Evolutionary conservation across 2,797 vertebrate genomes (phyloP), one percentile per base, ranked within the genome.

Genomic region (Centropyge bicolor): DNA sequence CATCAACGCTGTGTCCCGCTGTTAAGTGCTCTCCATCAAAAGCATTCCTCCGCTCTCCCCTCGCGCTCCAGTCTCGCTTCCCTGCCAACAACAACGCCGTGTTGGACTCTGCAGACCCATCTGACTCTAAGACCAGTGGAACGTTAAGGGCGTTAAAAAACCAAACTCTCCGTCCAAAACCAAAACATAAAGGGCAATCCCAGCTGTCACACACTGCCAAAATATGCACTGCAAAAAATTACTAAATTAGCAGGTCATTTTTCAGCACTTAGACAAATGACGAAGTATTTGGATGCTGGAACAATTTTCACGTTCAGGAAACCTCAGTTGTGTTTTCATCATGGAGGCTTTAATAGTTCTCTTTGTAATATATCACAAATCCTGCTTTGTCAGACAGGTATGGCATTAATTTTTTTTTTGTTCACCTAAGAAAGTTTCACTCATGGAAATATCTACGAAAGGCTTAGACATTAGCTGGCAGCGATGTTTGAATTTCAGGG

Each of bases 71-170:
- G 85, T 86, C 91, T 90, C 75, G 62, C 80, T 83, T 77, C 62
- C 59, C 75, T 88, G 91, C 93, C 92, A 94, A 91, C 89, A 93
- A 86, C 92, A 93, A 91, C 80, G 63, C 69, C 66, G 78, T 70
- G 81, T 76, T 89, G 88, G 90, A 85, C 88, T 85, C 83, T 45
- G 76, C 68, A 83, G 76, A 81, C 68, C 80, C 82, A 78, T 90
- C 84, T 74, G 83, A 89, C 79, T 83, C 78, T 72, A 65, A 86
- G 31, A 84, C 81, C 80, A 57, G 61, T 66, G 82, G 68, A 89
- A 87, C 83, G 63, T 88, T 66, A 68, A 80, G 85, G 81, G 79
- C 79, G 82, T 79, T 87, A 76, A 80, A 31, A 78, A 76, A 43
- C 55, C 54, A 40, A 78, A 63, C 45, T 78, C 83, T 76, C 19